Evolutionary conservation across 2,797 vertebrate species (phyloP).

Genomic region (Poeciliopsis infans): DNA sequence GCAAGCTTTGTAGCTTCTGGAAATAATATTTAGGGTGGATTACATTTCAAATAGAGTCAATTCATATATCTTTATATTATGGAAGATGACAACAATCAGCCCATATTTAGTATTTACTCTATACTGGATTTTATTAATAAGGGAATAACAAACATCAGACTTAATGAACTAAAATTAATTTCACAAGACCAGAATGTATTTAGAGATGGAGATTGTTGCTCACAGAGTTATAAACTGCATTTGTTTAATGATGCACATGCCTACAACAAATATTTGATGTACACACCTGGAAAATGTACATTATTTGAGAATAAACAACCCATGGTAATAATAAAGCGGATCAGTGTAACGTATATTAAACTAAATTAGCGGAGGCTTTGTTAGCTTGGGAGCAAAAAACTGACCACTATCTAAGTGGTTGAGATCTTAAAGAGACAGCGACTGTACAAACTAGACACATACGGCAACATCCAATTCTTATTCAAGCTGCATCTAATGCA

Average conservation of each 20-base stretch:
- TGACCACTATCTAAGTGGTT: background rate
- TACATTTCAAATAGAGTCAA: background rate
- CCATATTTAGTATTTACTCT: background rate
- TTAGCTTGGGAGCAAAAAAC: background rate
- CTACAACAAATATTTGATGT: background rate
- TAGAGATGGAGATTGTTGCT: background rate
- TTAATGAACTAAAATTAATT: background rate
- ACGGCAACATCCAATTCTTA: background rate
- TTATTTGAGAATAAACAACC: background rate
- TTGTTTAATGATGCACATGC: background rate
- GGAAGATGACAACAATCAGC: background rate
- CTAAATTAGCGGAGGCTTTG: background rate
- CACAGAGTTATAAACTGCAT: background rate
- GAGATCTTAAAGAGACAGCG: background rate
- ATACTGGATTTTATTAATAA: background rate
- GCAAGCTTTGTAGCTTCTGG: background rate
- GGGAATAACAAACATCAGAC: background rate
- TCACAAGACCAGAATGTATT: background rate
- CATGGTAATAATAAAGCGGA: background rate
- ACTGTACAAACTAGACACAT: background rate
- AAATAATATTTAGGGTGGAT: background rate
- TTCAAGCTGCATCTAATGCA: background rate
- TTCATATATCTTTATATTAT: background rate
- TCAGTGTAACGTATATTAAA: background rate
- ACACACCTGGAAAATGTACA: background rate